Conservation (phyloP, 2,888 invertebrate species). For the Caradrina clavipalpis region DNA sequence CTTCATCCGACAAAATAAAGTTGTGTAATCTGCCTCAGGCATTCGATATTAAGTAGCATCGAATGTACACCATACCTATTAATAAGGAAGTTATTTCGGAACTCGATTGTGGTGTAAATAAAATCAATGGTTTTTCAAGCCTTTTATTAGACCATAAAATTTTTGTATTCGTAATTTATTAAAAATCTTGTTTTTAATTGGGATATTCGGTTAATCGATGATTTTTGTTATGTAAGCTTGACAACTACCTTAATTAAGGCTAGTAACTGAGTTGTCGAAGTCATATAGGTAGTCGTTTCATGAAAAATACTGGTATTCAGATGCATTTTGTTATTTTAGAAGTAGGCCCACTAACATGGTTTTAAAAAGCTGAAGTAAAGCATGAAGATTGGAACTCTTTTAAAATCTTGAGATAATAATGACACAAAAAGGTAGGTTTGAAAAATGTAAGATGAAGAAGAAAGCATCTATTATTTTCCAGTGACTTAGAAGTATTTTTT, state of each 20-base stretch:
- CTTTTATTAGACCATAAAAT: conserved; percentile 13
- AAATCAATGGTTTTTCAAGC: conserved; percentile 19
- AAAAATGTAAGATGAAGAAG: no score
- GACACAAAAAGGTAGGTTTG: no score
- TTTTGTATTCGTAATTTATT: neutral
- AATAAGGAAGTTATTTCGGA: conserved; percentile 71
- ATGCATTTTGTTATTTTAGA: no score
- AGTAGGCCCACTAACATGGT: no score
- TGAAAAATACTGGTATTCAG: no score
- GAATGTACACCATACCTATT: conserved; percentile 36
- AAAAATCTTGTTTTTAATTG: neutral
- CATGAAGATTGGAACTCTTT: no score
- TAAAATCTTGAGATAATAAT: no score
- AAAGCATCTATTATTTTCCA: no score
- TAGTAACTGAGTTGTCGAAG: neutral
- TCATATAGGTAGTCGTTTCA: neutral
- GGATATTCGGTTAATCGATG: conserved; percentile 3
- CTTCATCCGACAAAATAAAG: conserved; percentile 63
- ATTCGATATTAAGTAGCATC: conserved; percentile 33
- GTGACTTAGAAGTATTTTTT: no score
- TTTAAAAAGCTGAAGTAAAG: no score
- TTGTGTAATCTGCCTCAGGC: conserved; percentile 71
- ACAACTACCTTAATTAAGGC: neutral
- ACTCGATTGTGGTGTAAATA: conserved; percentile 43
- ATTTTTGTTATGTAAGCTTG: neutral